These are phyloP conservation scores for Serilophus lunatus DNA, from an alignment of 2,113 vertebrate species.

Conservation along the genomic window DNA sequence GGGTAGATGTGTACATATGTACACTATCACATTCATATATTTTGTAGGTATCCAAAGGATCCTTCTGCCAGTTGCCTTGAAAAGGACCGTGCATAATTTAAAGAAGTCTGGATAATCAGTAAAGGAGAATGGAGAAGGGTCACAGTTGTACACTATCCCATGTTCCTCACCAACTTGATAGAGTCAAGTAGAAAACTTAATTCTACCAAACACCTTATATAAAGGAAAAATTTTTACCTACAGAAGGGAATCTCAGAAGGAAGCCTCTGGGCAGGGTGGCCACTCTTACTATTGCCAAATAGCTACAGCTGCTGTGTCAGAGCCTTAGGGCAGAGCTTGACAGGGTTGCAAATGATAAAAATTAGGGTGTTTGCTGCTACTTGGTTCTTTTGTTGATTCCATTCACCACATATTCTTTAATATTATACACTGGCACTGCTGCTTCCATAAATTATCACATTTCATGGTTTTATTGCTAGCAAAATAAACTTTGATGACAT, in stretches of 20 bases:
- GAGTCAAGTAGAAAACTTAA: background rate
- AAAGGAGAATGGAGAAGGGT: background rate
- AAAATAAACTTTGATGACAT: constrained; percentile 23
- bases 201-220: background rate
- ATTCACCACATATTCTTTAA: background rate
- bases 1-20: background rate
- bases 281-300: background rate
- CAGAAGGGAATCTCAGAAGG: background rate
- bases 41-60: background rate
- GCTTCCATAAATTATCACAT: constrained; percentile 51
- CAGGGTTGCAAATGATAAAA: background rate
- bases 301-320: background rate
- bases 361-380: background rate
- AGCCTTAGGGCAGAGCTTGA: background rate
- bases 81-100: background rate
- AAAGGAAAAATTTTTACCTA: background rate
- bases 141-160: background rate
- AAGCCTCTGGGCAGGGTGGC: background rate
- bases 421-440: background rate
- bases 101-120: background rate
- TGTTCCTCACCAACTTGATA: background rate
- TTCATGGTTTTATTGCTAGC: constrained; percentile 10
- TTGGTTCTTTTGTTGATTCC: background rate
- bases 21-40: background rate
- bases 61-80: background rate